phyloP scores from a whole-genome alignment of 1,140 invertebrate genomes.

The Acromyrmex echinatior region DNA sequence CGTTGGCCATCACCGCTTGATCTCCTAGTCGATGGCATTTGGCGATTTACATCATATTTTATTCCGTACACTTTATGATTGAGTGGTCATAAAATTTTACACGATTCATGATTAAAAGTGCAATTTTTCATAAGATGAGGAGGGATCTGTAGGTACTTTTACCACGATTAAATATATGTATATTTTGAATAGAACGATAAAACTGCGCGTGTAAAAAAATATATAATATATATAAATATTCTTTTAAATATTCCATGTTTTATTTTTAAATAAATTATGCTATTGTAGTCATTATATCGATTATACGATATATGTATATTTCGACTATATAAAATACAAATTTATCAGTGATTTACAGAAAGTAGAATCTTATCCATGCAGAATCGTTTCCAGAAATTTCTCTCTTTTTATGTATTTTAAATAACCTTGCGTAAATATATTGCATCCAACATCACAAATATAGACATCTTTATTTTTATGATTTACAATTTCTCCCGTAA shows the following conservation, averaged over 20 bases:
- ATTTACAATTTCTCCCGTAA: not conserved
- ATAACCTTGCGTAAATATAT: not conserved
- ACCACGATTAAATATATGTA: not conserved
- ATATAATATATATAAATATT: too few relatives aligned
- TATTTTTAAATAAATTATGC: constrained; percentile 15
- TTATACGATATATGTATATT: not conserved
- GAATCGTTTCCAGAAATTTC: not conserved
- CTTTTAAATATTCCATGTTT: not conserved
- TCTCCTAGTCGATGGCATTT: constrained; percentile 24
- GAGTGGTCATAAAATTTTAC: constrained; percentile 5
- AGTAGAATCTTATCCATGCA: not conserved
- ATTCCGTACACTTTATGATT: constrained; percentile 20
- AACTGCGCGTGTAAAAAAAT: not conserved
- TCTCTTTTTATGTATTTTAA: not conserved
- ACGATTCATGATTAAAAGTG: not conserved
- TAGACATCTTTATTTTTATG: constrained; percentile 14
- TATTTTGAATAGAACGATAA: not conserved
- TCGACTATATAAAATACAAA: not conserved
- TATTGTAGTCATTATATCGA: not conserved
- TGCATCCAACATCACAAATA: not conserved
- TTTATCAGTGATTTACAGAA: not conserved
- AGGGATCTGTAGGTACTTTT: not conserved
- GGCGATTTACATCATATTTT: constrained; percentile 36
- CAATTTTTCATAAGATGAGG: constrained; percentile 13
- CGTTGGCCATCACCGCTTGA: constrained; percentile 56